Base-by-base conservation (phyloP, 2,888 invertebrate genomes). In the Stratiomys singularior region DNA sequence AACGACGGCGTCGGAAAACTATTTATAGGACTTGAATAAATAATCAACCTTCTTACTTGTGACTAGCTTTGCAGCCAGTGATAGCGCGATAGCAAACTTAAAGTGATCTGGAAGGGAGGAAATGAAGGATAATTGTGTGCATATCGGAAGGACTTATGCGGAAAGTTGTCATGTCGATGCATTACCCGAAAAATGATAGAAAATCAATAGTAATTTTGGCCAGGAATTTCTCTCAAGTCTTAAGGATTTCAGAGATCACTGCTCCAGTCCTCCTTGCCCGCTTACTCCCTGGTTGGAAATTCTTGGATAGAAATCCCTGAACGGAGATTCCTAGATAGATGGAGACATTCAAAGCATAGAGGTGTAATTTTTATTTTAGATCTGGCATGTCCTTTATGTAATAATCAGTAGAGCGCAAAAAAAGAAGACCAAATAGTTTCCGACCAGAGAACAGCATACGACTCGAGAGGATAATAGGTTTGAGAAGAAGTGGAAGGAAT, bases 61-160 rank as follows among this genome's bases (percentile, higher is more conserved):
- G 52, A 52, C 52, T 52, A 52, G n/a, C 7, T 3, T 13, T 13
- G 52, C 7, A 52, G 52, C 52, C 52, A 52, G 7, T 37, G 37
- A 37, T 37, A 9, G 37, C 37, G 37, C 9, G 37, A 37, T 37
- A 37, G 52, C 4, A 5, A 15, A 52, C 52, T 52, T 3, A 9
- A 37, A 37, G 37, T 37, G 37, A 15, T 52, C 52, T 37, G 37
- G 5, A 37, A 37, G 37, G 37, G 37, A 37, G 52, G 52, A 52
- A 52, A 13, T 37, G 37, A 52, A 52, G 52, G n/a, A 52, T 52
- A 52, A 52, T 52, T 52, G 52, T 52, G 52, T 52, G 52, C 52
- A 52, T 18, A 52, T 52, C 52, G 52, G 18, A 18, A 52, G 15
- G 52, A 52, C 4, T 52, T 9, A 52, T 52, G 18, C 18, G 52